Base-by-base conservation (phyloP, 2,888 invertebrate species). In the Onthophagus sagittarius region DNA sequence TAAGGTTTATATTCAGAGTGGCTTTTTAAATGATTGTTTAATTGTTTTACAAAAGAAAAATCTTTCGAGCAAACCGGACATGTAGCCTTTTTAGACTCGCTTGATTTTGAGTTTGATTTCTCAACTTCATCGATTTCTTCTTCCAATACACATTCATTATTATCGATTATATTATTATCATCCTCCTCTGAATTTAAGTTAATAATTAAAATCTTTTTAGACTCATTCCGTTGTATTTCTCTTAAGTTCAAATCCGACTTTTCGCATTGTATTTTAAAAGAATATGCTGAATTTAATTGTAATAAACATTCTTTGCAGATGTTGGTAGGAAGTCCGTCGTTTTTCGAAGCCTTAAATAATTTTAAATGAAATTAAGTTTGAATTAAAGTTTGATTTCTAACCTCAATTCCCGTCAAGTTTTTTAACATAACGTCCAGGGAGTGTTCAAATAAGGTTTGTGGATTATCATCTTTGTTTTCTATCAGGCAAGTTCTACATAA, bases 401-500 rank as follows among this genome's bases (percentile, higher is more conserved):
- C 83, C 75, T 79, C 78, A 63, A 82, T 75, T 69, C 79, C 77
- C 15, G 81, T 77, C 72, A 82, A 69, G 70, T 78, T 78, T 71
- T 73, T 75, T 31, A 83, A 74, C 72, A 80, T 78, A 32, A 75
- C 74, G 71, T 80, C 78, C 23, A 84, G 69, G 14, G 79, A 76
- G 75, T 81, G 77, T 73, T 81, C 81, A 72, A 79, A 82, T 62
- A 84, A 65, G 15, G 79, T 79, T 32, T 75, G 78, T 70, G 84
- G 78, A 72, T 84, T 83, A 9, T 78, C 77, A 53, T 77, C 73
- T 71, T 78, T 75, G 77, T 80, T 83, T 77, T 83, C 81, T 7
- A 77, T 70, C 64, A 84, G 78, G 77, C 85, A 85, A 23, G 83
- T 84, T 70, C 85, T 78, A 76, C 85, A 85, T 31, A 84, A 71